phyloP scores from a whole-genome alignment of 2,113 vertebrate species.

The Oncorhynchus masou region DNA sequence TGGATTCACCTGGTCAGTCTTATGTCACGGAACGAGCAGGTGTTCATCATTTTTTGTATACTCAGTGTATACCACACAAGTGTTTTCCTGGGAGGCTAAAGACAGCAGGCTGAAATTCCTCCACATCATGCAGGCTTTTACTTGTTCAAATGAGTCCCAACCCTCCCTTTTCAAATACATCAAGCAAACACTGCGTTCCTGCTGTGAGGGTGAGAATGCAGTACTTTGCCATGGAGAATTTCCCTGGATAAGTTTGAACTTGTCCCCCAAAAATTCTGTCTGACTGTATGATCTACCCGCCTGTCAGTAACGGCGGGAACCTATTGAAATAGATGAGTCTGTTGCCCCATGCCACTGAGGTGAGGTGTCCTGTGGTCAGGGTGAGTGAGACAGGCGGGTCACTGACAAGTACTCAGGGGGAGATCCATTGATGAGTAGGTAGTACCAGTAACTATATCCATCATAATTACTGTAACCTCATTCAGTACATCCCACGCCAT shows the following conservation, averaged over 20 bases:
- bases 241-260: conserved; percentile 27
- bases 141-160: conserved; percentile 18
- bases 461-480: neutral
- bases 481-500: neutral
- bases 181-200: neutral
- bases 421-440: neutral
- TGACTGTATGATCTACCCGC: neutral
- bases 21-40: too few species aligned
- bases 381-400: neutral
- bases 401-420: neutral
- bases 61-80: neutral
- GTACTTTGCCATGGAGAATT: neutral
- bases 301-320: neutral
- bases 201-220: conserved; percentile 9
- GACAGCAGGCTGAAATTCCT: neutral
- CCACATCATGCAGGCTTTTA: conserved; percentile 37
- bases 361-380: neutral
- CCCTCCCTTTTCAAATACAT: neutral
- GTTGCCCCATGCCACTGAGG: neutral
- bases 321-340: neutral
- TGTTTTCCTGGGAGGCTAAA: neutral
- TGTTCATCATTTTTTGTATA: neutral
- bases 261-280: conserved; percentile 17
- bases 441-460: neutral
- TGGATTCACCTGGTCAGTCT: too few species aligned